Conservation (phyloP, 2,113 vertebrate genomes). For the Eleginops maclovinus region DNA sequence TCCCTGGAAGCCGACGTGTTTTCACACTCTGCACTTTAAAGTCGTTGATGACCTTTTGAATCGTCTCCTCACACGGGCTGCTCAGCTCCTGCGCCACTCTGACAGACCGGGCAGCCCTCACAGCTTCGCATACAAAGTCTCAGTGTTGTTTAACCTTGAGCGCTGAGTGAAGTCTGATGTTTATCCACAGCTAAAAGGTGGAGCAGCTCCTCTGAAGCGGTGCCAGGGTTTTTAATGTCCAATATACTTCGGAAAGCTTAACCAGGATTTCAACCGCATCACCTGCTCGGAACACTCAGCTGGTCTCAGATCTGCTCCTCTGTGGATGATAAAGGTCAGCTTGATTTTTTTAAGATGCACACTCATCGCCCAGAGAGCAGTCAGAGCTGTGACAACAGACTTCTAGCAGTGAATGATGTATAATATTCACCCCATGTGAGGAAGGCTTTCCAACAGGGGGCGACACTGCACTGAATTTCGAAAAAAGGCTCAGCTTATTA, state of each 20-base stretch:
- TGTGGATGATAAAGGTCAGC: background rate
- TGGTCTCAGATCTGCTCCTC: background rate
- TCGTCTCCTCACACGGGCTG: background rate
- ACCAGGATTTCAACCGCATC: conserved; percentile 28
- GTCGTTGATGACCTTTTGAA: conserved; percentile 37
- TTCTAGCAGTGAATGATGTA: conserved; percentile 6
- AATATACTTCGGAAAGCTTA: conserved; percentile 10
- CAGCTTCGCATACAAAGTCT: conserved; percentile 43
- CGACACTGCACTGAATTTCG: conserved; percentile 1
- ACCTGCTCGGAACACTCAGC: conserved; percentile 6
- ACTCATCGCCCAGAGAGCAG: background rate
- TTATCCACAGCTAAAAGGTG: conserved; percentile 1
- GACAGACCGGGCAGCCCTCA: background rate
- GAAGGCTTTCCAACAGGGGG: conserved; percentile 33
- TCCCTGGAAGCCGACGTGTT: background rate
- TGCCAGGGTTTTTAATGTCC: conserved; percentile 12
- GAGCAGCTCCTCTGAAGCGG: conserved; percentile 1
- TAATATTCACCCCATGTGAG: conserved; percentile 29
- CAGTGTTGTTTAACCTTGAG: conserved; percentile 1
- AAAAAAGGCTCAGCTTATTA: background rate
- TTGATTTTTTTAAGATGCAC: background rate
- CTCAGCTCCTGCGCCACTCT: conserved; percentile 6
- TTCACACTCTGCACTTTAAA: conserved; percentile 11
- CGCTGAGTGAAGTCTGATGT: conserved; percentile 14
- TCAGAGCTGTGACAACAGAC: conserved; percentile 8